phyloP scores from a whole-genome alignment of 2,888 invertebrate species.

The Lycaena phlaeas region DNA sequence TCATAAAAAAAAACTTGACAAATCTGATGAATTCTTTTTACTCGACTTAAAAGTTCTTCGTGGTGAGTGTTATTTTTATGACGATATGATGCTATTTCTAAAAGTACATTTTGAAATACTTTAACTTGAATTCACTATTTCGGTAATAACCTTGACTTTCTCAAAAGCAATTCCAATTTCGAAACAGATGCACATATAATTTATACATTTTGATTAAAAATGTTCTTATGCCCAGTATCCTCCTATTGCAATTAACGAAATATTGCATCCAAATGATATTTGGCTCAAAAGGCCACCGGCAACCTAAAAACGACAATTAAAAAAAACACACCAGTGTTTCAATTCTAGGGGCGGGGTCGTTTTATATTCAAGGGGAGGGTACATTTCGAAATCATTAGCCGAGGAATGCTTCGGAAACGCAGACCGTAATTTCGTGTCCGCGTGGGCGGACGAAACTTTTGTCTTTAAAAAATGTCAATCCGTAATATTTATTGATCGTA shows the following conservation, averaged over 20 bases:
- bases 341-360: conserved; percentile 64
- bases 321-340: conserved; percentile 62
- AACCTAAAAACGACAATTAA: conserved; percentile 67
- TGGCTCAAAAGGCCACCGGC: conserved; percentile 29
- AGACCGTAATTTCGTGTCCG: conserved; percentile 59
- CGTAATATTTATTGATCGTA: conserved; percentile 33
- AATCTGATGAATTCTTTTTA: too few species aligned
- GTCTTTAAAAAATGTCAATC: conserved; percentile 64
- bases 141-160: too few species aligned
- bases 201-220: conserved; percentile 16
- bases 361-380: conserved; percentile 72
- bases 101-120: too few species aligned
- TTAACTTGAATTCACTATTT: too few species aligned
- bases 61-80: too few species aligned
- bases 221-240: conserved; percentile 5
- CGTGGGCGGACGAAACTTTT: conserved; percentile 66
- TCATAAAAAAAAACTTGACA: too few species aligned
- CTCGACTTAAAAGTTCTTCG: too few species aligned
- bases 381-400: conserved; percentile 68
- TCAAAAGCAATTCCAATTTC: too few species aligned
- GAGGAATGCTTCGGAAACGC: conserved; percentile 57
- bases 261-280: conserved; percentile 8
- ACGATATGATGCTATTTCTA: too few species aligned
- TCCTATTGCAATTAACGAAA: conserved; percentile 5
- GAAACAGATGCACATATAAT: conserved; percentile 1